Evolutionary conservation across 1,140 invertebrate species (phyloP).

Genomic region (Nautilus pompilius): DNA sequence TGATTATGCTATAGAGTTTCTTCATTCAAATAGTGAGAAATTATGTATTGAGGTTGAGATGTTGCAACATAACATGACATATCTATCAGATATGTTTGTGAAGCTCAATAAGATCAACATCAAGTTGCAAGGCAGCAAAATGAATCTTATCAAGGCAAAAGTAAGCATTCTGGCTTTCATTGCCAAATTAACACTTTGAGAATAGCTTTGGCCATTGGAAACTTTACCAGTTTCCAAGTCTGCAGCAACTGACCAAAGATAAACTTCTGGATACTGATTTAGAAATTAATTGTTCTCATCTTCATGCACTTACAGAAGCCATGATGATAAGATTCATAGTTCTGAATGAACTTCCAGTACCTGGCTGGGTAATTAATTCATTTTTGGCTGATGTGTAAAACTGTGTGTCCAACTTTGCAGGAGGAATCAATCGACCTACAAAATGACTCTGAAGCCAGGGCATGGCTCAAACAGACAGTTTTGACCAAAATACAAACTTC

Average conservation of each 20-base stretch:
- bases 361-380: background rate
- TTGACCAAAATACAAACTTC: background rate
- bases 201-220: background rate
- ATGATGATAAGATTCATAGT: background rate
- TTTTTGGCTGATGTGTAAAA: background rate
- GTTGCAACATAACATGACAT: no score
- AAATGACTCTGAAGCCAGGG: background rate
- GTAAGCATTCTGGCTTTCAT: background rate
- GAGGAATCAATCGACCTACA: background rate
- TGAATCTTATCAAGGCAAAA: background rate
- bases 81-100: background rate
- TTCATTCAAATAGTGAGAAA: background rate
- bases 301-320: background rate
- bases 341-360: background rate
- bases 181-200: background rate
- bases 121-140: background rate
- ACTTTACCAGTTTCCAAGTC: background rate
- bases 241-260: background rate
- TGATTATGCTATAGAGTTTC: background rate
- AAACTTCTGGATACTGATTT: background rate
- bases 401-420: background rate
- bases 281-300: background rate
- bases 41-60: no score
- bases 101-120: background rate
- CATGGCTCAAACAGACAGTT: background rate